Evolutionary conservation across 2,113 vertebrate species (phyloP), one percentile per base, ranked within the genome.

Genomic region (Periophthalmus modestus): DNA sequence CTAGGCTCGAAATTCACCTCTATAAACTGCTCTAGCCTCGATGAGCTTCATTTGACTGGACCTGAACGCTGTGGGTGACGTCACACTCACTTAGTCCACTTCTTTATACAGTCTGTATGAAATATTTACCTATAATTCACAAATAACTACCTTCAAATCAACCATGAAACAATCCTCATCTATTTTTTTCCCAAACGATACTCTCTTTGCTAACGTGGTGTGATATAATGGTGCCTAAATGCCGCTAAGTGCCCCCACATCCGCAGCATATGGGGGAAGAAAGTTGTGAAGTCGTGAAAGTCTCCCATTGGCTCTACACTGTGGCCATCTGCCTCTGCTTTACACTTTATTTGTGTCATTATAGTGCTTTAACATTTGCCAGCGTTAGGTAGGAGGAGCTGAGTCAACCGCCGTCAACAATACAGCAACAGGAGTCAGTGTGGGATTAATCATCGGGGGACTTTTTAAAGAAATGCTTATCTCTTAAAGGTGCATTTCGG

Each of bases 311-410:
- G 73, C 68, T 54, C 76, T 72, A 70, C 81, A 78, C 74, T 33
- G 81, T 79, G 67, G 82, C 89, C 86, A 91, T 87, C 89, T 89
- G 84, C 79, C 75, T 85, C 78, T 70, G 85, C 75, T 78, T 87
- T 83, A 80, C 33, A 39, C 72, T 48, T 71, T 86, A 69, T 67
- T 78, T 72, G 63, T 82, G 66, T 78, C 87, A 83, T 74, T 80
- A 43, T 43, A 43, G 83, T 79, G 80, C 74, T 50, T 83, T 71
- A 68, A 71, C 77, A 72, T 78, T 72, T 67, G 79, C 73, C 76
- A 80, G 79, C 70, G 72, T 71, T 73, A 76, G 57, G 82, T 80
- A 76, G 87, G 78, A 73, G 82, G 74, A 82, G 73, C 39, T 83
- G 82, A 86, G 76, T 87, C 83, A 87, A 76, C 72, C 69, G 70